These are phyloP conservation scores for Auanema freiburgensis DNA, from an alignment of 2,888 invertebrate genomes.

Conservation along the genomic window DNA sequence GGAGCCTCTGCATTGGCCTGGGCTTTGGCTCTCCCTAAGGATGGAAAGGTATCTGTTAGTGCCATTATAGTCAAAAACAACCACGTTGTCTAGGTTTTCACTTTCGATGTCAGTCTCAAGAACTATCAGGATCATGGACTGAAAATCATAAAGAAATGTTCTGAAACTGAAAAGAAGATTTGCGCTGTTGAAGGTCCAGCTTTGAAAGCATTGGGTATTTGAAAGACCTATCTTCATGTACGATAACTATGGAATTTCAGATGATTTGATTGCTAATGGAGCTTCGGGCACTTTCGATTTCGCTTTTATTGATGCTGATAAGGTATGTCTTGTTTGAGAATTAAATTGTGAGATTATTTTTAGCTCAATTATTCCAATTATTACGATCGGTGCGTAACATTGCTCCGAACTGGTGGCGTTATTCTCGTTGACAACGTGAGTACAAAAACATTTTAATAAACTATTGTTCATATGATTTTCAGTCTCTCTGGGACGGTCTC, in stretches of 20 bases:
- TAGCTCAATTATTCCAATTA: slow-evolving; percentile 64
- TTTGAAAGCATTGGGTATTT: slow-evolving; percentile 27
- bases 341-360: background rate
- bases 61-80: background rate
- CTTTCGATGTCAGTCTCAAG: slow-evolving; percentile 34
- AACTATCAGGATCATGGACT: slow-evolving; percentile 35
- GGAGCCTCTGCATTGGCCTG: slow-evolving; percentile 65
- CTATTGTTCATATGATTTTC: background rate
- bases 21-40: slow-evolving; percentile 65
- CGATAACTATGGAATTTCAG: slow-evolving; percentile 21
- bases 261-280: slow-evolving; percentile 49
- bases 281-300: slow-evolving; percentile 53
- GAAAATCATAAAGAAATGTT: slow-evolving; percentile 34
- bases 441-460: background rate
- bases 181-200: slow-evolving; percentile 30
- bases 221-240: background rate
- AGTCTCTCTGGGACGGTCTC: slow-evolving; percentile 19
- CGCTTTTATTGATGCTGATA: slow-evolving; percentile 65
- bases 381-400: slow-evolving; percentile 65
- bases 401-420: slow-evolving; percentile 66
- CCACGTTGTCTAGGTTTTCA: slow-evolving; percentile 15
- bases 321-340: slow-evolving; percentile 30
- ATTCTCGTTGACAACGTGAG: slow-evolving; percentile 66
- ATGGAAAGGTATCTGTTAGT: slow-evolving; percentile 63
- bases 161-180: slow-evolving; percentile 35